A percentile compares a stretch with the other conserved stretches of the same genome.
These are phyloP conservation scores for Xestoiulus laeticollis DNA, from an alignment of 2,888 invertebrate genomes.

Conservation along the genomic window DNA sequence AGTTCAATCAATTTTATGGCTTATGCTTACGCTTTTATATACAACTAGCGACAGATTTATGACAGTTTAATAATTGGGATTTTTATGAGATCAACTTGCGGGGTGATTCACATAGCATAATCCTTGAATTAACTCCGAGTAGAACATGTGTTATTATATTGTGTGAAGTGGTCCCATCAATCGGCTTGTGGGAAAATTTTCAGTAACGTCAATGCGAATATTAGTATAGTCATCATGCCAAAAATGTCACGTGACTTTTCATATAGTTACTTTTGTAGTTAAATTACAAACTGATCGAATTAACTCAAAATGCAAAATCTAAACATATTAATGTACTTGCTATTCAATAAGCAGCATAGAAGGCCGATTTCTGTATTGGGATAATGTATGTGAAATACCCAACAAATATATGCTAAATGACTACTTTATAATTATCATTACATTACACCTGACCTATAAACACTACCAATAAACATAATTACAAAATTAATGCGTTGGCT, in stretches of 20 bases:
- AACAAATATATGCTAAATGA: neutral
- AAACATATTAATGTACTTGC: too few species aligned
- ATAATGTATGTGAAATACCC: neutral
- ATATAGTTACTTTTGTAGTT: too few species aligned
- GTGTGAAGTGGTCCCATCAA: neutral
- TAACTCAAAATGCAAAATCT: too few species aligned
- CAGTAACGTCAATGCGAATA: neutral
- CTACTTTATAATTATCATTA: neutral
- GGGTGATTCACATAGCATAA: neutral
- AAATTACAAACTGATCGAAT: too few species aligned
- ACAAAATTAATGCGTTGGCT: neutral
- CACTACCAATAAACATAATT: neutral
- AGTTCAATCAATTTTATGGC: conserved; percentile 9
- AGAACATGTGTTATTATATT: neutral
- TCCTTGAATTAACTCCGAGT: neutral
- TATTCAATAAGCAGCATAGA: too few species aligned
- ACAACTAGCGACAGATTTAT: neutral
- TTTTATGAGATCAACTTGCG: neutral
- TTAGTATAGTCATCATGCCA: too few species aligned
- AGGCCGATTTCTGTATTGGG: neutral
- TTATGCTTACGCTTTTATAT: neutral
- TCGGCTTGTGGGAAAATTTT: neutral
- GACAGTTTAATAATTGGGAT: neutral
- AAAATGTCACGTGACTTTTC: too few species aligned
- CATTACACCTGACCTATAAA: neutral